Evolutionary conservation across 1,140 invertebrate genomes (phyloP).

Genomic region (Teleogryllus occipitalis): DNA sequence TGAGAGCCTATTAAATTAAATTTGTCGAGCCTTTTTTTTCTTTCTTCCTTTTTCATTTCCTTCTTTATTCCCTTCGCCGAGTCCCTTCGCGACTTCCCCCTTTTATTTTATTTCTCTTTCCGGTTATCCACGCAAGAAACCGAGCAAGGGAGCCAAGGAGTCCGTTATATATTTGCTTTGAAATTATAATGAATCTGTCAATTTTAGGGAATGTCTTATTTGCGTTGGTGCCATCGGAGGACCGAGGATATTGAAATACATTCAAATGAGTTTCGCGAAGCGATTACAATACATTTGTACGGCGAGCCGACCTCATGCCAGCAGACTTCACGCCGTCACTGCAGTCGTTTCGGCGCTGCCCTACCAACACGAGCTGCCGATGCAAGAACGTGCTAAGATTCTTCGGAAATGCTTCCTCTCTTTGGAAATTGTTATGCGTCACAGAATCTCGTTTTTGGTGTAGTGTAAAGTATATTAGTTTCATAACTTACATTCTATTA

Average conservation of each 20-base stretch:
- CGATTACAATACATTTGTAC: too few relatives aligned
- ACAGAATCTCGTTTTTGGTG: too few relatives aligned
- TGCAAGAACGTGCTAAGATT: too few relatives aligned
- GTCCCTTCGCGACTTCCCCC: not conserved
- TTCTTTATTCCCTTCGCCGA: not conserved
- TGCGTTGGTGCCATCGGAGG: not conserved
- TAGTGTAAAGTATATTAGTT: too few relatives aligned
- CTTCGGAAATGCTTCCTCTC: too few relatives aligned
- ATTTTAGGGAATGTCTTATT: not conserved
- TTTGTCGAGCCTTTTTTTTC: not conserved
- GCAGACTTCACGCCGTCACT: too few relatives aligned
- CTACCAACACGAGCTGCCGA: too few relatives aligned
- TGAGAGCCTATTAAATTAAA: not conserved
- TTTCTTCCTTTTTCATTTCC: not conserved
- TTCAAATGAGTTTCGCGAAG: not conserved
- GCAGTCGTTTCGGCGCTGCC: too few relatives aligned
- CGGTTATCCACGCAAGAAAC: not conserved
- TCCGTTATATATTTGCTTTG: not conserved
- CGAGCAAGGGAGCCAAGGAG: not conserved
- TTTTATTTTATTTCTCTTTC: not conserved
- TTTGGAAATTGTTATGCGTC: too few relatives aligned
- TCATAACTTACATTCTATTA: too few relatives aligned
- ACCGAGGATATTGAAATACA: not conserved
- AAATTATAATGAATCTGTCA: not conserved
- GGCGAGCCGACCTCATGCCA: too few relatives aligned